phyloP scores from a whole-genome alignment of 2,797 vertebrate species.

The Sebastiscus albofasciatus region DNA sequence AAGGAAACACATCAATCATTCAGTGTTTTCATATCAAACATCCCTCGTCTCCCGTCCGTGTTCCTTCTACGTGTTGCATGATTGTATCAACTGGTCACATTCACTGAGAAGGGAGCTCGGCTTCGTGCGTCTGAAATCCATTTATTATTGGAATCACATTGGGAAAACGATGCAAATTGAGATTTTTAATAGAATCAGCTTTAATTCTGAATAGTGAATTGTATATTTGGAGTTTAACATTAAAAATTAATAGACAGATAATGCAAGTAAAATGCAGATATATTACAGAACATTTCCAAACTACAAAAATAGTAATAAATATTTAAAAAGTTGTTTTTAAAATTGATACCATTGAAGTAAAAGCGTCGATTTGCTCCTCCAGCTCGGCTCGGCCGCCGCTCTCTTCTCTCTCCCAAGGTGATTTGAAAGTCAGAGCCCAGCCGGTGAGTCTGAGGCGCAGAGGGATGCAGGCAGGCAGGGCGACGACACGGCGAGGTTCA shows the following conservation, averaged over 20 bases:
- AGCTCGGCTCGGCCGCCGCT: slow-evolving; percentile 6
- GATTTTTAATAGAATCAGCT: not conserved
- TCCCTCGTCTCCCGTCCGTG: not conserved
- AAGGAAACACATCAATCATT: slow-evolving; percentile 50
- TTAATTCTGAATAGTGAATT: not conserved
- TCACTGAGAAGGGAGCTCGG: not conserved
- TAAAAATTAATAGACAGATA: not conserved
- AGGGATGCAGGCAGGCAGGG: slow-evolving; percentile 42
- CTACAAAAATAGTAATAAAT: not conserved
- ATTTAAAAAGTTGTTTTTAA: not conserved
- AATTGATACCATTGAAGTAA: not conserved
- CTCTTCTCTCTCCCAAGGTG: slow-evolving; percentile 60
- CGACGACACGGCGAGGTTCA: slow-evolving; percentile 58
- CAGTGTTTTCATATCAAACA: slow-evolving; percentile 41
- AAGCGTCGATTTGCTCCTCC: not conserved
- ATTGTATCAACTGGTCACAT: slow-evolving; percentile 5
- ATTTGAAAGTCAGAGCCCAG: slow-evolving; percentile 73
- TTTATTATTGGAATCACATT: slow-evolving; percentile 4
- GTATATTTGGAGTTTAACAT: not conserved
- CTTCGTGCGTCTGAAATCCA: not conserved
- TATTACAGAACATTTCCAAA: not conserved
- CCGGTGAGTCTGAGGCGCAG: slow-evolving; percentile 54
- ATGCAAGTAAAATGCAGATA: not conserved
- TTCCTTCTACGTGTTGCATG: slow-evolving; percentile 28
- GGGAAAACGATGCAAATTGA: not conserved